These are phyloP conservation scores for Platysteira castanea DNA, from an alignment of 2,113 vertebrate genomes.

Conservation along the genomic window DNA sequence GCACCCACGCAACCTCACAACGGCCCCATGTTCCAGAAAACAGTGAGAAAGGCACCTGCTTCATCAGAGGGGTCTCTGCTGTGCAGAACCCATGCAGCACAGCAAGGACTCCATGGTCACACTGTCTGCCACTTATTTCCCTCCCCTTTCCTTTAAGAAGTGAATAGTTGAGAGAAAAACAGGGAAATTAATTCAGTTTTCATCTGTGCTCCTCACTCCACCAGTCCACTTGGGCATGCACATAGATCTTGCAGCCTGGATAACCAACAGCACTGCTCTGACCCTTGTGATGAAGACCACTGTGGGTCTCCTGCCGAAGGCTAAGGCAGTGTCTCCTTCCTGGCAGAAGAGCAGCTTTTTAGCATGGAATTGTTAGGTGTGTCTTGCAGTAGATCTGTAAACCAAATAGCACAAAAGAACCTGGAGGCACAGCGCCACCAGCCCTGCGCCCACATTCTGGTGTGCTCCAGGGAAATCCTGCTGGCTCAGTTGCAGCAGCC, in stretches of 20 bases:
- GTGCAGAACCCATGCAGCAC: not conserved
- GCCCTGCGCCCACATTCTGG: fast-evolving
- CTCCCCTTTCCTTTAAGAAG: not conserved
- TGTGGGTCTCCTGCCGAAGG: not conserved
- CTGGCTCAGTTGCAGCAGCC: not conserved
- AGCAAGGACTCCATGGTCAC: not conserved
- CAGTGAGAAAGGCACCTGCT: not conserved
- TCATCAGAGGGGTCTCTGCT: not conserved
- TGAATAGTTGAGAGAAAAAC: not conserved
- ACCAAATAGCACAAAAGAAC: not conserved
- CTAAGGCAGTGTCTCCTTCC: not conserved
- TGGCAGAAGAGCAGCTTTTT: not conserved
- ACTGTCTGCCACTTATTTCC: not conserved
- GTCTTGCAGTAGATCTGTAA: not conserved
- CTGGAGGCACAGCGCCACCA: not conserved
- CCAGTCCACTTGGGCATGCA: not conserved
- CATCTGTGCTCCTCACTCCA: not conserved
- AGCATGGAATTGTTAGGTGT: not conserved
- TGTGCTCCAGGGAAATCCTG: not conserved
- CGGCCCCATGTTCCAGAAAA: not conserved
- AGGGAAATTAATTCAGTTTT: not conserved
- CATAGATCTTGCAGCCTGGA: not conserved
- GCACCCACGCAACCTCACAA: not conserved
- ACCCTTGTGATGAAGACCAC: not conserved
- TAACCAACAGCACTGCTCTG: not conserved